These are phyloP conservation scores for Mimachlamys varia DNA, from an alignment of 2,888 invertebrate species.

Conservation along the genomic window DNA sequence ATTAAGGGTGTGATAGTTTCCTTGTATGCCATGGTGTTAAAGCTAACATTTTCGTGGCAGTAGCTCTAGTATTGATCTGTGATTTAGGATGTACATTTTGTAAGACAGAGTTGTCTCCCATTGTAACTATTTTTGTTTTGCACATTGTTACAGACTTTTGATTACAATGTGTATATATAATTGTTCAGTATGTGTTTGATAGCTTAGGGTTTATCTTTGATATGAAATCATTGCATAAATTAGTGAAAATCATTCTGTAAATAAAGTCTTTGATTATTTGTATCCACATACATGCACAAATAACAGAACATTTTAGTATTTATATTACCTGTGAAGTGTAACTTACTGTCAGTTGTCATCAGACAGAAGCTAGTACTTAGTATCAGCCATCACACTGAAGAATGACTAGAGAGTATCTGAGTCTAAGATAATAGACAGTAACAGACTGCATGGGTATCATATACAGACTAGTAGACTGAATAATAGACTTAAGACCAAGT, in stretches of 20 bases:
- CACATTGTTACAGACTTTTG: neutral
- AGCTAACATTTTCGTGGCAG: neutral
- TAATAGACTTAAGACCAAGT: too few relatives aligned
- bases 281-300: too few relatives aligned
- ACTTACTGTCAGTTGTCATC: too few relatives aligned
- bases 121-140: neutral
- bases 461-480: too few relatives aligned
- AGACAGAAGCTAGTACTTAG: too few relatives aligned
- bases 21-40: neutral
- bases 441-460: too few relatives aligned
- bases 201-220: neutral
- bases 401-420: too few relatives aligned
- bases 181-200: neutral
- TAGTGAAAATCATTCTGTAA: neutral
- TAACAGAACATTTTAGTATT: too few relatives aligned
- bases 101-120: neutral
- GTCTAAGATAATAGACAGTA: too few relatives aligned
- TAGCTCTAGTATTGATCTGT: constrained; percentile 36
- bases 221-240: neutral
- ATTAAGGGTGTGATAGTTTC: constrained; percentile 1
- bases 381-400: too few relatives aligned
- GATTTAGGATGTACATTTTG: constrained; percentile 10
- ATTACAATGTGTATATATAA: neutral
- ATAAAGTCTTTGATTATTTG: neutral
- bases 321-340: too few relatives aligned